Conservation (phyloP, 2,113 vertebrate species). For the Nycticryphes semicollaris region DNA sequence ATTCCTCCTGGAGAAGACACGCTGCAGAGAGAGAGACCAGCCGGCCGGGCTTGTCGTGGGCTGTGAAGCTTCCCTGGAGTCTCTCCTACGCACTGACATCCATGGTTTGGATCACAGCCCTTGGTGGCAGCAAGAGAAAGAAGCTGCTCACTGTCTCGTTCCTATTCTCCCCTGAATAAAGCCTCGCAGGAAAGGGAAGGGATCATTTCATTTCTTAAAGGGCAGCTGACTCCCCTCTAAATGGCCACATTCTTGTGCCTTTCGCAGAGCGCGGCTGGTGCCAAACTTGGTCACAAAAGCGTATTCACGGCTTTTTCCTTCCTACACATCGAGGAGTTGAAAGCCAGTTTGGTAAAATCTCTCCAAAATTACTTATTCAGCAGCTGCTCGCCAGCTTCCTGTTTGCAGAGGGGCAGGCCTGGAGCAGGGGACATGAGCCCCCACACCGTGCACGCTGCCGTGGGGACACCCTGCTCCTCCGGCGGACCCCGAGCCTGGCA, state of each 20-base stretch:
- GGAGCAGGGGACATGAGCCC: background rate
- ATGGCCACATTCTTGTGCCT: conserved; percentile 71
- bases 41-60: rapidly evolving
- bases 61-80: background rate
- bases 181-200: conserved; percentile 58
- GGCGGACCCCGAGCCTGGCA: background rate
- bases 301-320: conserved; percentile 68
- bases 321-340: conserved; percentile 68
- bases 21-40: background rate
- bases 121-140: conserved; percentile 28
- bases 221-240: conserved; percentile 69
- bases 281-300: conserved; percentile 69
- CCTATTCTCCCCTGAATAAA: conserved; percentile 51
- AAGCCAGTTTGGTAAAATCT: conserved; percentile 63
- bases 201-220: conserved; percentile 64
- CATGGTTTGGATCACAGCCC: background rate
- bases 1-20: background rate
- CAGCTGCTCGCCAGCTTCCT: conserved; percentile 56
- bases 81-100: rapidly evolving
- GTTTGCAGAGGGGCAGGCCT: background rate
- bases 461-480: background rate
- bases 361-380: conserved; percentile 66
- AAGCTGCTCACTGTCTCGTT: conserved; percentile 33
- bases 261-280: conserved; percentile 2
- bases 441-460: rapidly evolving